Conservation (phyloP, 2,113 vertebrate species). For the Sigmodon hispidus region DNA sequence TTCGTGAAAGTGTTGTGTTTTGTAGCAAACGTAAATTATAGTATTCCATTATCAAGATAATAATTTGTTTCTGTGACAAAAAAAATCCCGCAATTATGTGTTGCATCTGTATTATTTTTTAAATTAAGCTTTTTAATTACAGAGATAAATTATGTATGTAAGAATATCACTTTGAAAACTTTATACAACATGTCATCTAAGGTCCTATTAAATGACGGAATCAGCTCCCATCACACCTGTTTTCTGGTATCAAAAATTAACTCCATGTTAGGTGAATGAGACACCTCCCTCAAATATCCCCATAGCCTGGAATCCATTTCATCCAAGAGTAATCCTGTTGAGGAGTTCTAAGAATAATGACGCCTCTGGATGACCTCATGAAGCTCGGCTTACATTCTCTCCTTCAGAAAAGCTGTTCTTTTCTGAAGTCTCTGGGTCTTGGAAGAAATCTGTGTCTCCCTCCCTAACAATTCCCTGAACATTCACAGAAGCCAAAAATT, state of each 20-base stretch:
- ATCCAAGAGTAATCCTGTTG: neutral
- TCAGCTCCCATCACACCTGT: neutral
- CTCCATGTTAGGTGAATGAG: neutral
- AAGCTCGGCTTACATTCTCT: neutral
- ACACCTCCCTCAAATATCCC: neutral
- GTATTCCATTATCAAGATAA: conserved; percentile 77
- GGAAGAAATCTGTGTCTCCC: conserved; percentile 1
- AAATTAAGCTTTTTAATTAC: conserved; percentile 80
- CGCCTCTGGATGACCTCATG: rapidly evolving
- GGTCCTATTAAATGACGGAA: conserved; percentile 55
- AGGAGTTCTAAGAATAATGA: neutral
- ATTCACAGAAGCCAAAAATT: neutral
- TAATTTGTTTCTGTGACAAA: conserved; percentile 77
- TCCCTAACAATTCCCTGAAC: neutral
- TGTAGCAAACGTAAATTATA: conserved; percentile 71
- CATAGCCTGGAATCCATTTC: neutral
- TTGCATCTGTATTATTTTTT: conserved; percentile 81
- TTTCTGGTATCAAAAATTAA: conserved; percentile 37
- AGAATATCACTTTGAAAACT: conserved; percentile 71
- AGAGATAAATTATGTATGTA: conserved; percentile 78
- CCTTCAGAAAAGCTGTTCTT: neutral
- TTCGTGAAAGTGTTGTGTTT: conserved; percentile 69
- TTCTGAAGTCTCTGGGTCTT: neutral
- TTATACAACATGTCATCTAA: conserved; percentile 48
- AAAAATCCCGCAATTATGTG: conserved; percentile 78